Conservation (phyloP, 2,888 invertebrate species). For the Meta bourneti region DNA sequence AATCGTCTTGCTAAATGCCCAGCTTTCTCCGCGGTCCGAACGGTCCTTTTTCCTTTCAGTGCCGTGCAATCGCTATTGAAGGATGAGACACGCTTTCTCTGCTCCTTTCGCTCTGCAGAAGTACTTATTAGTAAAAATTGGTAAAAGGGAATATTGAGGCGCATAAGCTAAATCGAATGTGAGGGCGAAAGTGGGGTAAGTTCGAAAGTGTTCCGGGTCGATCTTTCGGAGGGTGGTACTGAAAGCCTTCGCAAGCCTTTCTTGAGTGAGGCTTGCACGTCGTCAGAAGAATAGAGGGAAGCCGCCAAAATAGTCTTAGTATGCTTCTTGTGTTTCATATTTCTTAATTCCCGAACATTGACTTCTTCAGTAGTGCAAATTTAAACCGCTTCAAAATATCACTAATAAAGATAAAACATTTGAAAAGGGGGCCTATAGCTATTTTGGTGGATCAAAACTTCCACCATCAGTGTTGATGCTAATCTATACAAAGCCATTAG, state of each 20-base stretch:
- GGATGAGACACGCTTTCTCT: conserved; percentile 50
- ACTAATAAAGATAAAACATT: no score
- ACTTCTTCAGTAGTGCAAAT: not conserved
- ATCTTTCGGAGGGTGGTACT: not conserved
- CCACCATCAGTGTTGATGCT: conserved; percentile 62
- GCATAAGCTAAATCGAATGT: conserved; percentile 34
- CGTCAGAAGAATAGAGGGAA: not conserved
- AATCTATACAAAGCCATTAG: conserved; percentile 75
- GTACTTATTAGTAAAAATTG: conserved; percentile 62
- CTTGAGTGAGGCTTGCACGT: no score
- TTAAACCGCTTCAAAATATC: not conserved
- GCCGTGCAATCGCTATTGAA: conserved; percentile 42
- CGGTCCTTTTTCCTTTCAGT: not conserved
- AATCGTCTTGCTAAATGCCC: conserved; percentile 64
- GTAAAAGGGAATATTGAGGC: conserved; percentile 10
- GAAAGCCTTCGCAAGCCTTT: no score
- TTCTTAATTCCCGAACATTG: no score
- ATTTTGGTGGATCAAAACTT: no score
- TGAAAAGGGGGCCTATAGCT: no score
- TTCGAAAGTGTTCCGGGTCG: not conserved
- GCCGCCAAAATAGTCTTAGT: no score
- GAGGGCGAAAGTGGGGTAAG: not conserved
- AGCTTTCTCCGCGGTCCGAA: conserved; percentile 56
- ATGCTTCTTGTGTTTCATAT: not conserved
- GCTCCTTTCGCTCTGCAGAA: conserved; percentile 39